These are phyloP conservation scores for Gobionotothen gibberifrons DNA, from an alignment of 2,797 vertebrate species.

Conservation along the genomic window DNA sequence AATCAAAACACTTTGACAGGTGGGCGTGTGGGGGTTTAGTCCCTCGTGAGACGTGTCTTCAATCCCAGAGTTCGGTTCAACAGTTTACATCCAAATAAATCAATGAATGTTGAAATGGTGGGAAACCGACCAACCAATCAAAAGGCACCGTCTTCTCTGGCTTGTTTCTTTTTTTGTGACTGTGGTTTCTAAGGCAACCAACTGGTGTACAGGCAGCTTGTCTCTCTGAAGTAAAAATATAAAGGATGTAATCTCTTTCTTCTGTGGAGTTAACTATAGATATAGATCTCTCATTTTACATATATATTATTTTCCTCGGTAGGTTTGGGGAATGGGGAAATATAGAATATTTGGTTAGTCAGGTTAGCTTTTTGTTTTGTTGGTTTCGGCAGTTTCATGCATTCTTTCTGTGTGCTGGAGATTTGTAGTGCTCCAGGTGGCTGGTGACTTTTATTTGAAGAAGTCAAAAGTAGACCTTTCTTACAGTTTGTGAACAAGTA, in stretches of 20 bases:
- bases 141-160: constrained; percentile 87
- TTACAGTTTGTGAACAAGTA: constrained; percentile 23
- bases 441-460: constrained; percentile 65
- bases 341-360: constrained; percentile 84
- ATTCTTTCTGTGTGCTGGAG: constrained; percentile 74
- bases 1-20: constrained; percentile 60
- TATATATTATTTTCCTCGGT: constrained; percentile 77
- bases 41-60: constrained; percentile 63
- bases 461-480: constrained; percentile 46
- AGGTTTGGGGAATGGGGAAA: constrained; percentile 61
- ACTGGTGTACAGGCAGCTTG: constrained; percentile 85
- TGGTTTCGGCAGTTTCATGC: constrained; percentile 77
- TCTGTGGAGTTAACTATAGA: constrained; percentile 76
- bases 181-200: constrained; percentile 87
- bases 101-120: constrained; percentile 79
- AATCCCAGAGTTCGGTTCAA: constrained; percentile 74
- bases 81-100: constrained; percentile 76
- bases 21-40: constrained; percentile 39
- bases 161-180: constrained; percentile 78
- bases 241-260: constrained; percentile 83
- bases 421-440: constrained; percentile 56
- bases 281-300: constrained; percentile 77
- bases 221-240: constrained; percentile 84
- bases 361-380: constrained; percentile 73
- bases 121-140: constrained; percentile 79